Percentiles rank a stretch among this genome's conserved stretches.
Evolutionary conservation across 2,113 vertebrate genomes (phyloP).

Genomic region (Myotis davidii): DNA sequence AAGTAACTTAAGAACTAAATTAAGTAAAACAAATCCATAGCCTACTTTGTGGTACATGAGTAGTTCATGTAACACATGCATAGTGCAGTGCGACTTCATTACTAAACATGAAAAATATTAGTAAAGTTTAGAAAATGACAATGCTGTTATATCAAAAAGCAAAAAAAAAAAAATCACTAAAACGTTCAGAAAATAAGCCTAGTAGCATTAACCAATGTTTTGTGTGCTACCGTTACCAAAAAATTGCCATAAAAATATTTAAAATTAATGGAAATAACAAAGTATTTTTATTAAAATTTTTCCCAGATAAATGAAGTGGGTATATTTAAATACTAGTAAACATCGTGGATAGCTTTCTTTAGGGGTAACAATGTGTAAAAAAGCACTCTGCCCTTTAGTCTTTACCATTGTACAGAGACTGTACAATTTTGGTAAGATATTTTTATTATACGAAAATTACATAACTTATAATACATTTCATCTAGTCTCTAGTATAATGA

Average conservation of each 20-base stretch:
- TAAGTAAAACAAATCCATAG: not conserved
- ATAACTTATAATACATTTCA: not conserved
- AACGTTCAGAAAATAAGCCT: constrained; percentile 3
- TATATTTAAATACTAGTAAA: not conserved
- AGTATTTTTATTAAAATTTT: not conserved
- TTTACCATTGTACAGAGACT: not conserved
- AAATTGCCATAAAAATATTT: not conserved
- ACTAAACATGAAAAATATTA: not conserved
- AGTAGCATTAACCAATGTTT: not conserved
- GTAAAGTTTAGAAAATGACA: constrained; percentile 43
- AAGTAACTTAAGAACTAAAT: not conserved
- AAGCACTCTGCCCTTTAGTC: not conserved
- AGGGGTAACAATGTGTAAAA: not conserved
- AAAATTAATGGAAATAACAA: not conserved
- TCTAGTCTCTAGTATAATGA: not conserved
- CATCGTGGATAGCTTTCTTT: not conserved
- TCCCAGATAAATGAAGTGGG: not conserved
- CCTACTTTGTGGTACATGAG: not conserved
- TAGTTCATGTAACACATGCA: not conserved
- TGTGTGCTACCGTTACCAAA: not conserved
- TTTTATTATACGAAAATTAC: not conserved
- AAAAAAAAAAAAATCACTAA: not conserved
- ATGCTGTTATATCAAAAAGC: not conserved
- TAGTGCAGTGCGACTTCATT: not conserved
- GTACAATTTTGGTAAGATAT: not conserved